Evolutionary conservation across 1,140 invertebrate genomes (phyloP).

Genomic region (Bombus fervidus): DNA sequence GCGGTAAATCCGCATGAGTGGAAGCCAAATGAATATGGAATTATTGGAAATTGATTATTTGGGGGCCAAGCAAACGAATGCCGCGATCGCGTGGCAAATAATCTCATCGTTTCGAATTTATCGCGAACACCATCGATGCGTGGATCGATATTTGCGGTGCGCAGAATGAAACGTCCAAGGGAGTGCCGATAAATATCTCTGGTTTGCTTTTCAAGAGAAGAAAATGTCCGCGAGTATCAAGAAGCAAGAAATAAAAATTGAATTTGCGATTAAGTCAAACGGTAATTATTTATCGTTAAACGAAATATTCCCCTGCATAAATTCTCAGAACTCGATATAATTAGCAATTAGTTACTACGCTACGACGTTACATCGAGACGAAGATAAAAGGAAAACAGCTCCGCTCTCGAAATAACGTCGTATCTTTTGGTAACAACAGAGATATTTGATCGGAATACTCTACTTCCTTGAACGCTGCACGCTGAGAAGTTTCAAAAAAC

Average conservation of each 20-base stretch:
- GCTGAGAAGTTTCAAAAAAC: not conserved
- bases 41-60: conserved; percentile 51
- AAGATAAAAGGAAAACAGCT: too few species aligned
- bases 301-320: too few species aligned
- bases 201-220: conserved; percentile 11
- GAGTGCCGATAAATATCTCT: conserved; percentile 11
- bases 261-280: too few species aligned
- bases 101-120: conserved; percentile 17
- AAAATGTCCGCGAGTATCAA: too few species aligned
- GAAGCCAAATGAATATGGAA: conserved; percentile 46
- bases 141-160: not conserved
- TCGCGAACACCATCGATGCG: conserved; percentile 17
- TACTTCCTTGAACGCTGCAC: not conserved
- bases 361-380: too few species aligned
- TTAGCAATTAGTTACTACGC: too few species aligned
- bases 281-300: too few species aligned
- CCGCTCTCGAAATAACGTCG: not conserved
- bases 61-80: conserved; percentile 69
- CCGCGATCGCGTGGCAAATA: not conserved
- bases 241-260: too few species aligned
- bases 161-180: conserved; percentile 11
- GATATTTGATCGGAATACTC: not conserved
- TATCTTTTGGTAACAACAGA: not conserved
- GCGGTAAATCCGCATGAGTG: conserved; percentile 29
- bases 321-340: too few species aligned